Evolutionary conservation across 2,113 vertebrate species (phyloP), one percentile per base, ranked within the genome.

Genomic region (Nipponia nippon): DNA sequence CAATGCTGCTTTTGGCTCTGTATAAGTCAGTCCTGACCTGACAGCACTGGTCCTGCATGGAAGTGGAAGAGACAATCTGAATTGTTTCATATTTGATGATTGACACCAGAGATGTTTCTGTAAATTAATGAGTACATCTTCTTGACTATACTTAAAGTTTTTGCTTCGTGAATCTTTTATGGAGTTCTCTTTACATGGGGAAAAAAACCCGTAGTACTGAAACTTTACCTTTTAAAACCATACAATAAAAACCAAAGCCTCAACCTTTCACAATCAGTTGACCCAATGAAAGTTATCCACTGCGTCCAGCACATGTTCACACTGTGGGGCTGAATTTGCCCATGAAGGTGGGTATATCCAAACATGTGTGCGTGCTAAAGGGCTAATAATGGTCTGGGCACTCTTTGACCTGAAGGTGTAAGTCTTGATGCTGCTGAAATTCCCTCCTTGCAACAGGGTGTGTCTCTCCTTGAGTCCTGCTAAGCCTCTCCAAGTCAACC

Each of bases 131-230:
- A 90, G 52, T 85, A 19, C 46, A 53, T 93, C 78, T 91, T 94
- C 83, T 70, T 77, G 58, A 85, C 50, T 86, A 7, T 10, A 62
- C 91, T 87, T 97, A 89, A 91, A 91, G 91, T 94, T 94, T 80
- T 76, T 15, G 7, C 87, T 95, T 62, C 32, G 95, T 97, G 66
- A 94, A 90, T 95, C 36, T 94, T 95, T 95, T 85, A 95, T 88
- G 89, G 58, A 83, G 36, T 85, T 91, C 30, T 90, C 50, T 69
- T 91, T 70, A 34, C 5, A 2, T 22, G 32, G 36, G 32, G 2
- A 4, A 7, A 18, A 49, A 46, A 8, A 13, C 29, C 42, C n/a
- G 27, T 70, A 52, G 20, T 58, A 47, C 20, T 65, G 77, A 83
- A 85, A 66, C 47, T 46, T 89, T 63, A 83, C 73, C 40, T 93